Evolutionary conservation across 2,888 invertebrate species (phyloP).

Genomic region (Helicoverpa assulta): DNA sequence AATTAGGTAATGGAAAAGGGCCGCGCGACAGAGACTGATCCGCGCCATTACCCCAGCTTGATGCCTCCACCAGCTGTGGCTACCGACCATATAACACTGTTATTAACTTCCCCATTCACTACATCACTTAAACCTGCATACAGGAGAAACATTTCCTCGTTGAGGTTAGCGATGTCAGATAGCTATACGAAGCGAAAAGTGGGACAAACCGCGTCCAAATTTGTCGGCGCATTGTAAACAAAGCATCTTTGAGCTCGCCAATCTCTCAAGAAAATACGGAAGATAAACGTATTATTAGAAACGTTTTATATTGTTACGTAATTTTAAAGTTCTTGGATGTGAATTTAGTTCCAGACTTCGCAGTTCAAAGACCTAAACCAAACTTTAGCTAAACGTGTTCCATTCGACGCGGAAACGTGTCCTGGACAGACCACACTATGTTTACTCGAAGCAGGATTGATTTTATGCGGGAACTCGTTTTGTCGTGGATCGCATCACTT

Average conservation of each 20-base stretch:
- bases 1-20: conserved; percentile 78
- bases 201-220: conserved; percentile 59
- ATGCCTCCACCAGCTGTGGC: conserved; percentile 47
- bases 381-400: conserved; percentile 57
- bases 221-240: conserved; percentile 61
- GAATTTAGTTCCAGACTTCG: conserved; percentile 28
- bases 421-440: conserved; percentile 26
- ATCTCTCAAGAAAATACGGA: conserved; percentile 47
- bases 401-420: conserved; percentile 54
- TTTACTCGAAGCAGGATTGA: conserved; percentile 38
- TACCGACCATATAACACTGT: conserved; percentile 49
- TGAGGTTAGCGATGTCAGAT: conserved; percentile 25
- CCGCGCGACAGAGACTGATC: conserved; percentile 72
- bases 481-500: conserved; percentile 21
- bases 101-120: conserved; percentile 52
- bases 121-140: conserved; percentile 38
- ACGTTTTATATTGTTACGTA: conserved; percentile 19
- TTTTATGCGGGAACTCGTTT: conserved; percentile 50
- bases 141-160: conserved; percentile 27
- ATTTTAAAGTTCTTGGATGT: conserved; percentile 17
- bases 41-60: conserved; percentile 67
- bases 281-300: conserved; percentile 59
- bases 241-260: conserved; percentile 32
- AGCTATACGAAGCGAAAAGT: conserved; percentile 44
- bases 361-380: conserved; percentile 60